These are phyloP conservation scores for Furnarius figulus DNA, from an alignment of 2,113 vertebrate genomes.

Conservation along the genomic window DNA sequence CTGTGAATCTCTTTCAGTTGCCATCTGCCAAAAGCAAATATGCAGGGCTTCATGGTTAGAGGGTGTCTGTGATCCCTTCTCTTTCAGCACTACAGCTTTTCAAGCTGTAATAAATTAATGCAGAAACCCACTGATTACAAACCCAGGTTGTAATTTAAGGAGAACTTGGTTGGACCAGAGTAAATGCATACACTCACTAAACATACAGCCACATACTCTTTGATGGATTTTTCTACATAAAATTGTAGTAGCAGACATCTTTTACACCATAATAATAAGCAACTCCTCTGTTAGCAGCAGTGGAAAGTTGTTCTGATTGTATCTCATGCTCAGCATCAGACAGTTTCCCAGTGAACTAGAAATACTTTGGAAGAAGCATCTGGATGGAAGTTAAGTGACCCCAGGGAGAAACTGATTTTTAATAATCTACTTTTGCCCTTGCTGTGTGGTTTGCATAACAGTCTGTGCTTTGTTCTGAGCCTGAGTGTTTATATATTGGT, in stretches of 20 bases:
- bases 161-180: neutral
- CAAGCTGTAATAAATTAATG: neutral
- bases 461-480: slow-evolving; percentile 37
- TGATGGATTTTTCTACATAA: neutral
- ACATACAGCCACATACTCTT: neutral
- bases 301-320: neutral
- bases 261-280: neutral
- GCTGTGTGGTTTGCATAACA: slow-evolving; percentile 34
- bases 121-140: neutral
- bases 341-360: neutral
- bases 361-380: slow-evolving; percentile 9
- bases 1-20: neutral
- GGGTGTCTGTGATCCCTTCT: neutral
- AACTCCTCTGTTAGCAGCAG: neutral
- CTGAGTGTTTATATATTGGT: neutral
- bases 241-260: neutral
- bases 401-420: slow-evolving; percentile 38
- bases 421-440: slow-evolving; percentile 22
- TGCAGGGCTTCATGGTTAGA: neutral
- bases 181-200: neutral
- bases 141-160: neutral
- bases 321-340: neutral
- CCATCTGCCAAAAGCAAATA: neutral
- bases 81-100: neutral
- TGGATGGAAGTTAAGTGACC: slow-evolving; percentile 13